Evolutionary conservation across 2,797 vertebrate species (phyloP).

Genomic region (Sebastes nivosus): DNA sequence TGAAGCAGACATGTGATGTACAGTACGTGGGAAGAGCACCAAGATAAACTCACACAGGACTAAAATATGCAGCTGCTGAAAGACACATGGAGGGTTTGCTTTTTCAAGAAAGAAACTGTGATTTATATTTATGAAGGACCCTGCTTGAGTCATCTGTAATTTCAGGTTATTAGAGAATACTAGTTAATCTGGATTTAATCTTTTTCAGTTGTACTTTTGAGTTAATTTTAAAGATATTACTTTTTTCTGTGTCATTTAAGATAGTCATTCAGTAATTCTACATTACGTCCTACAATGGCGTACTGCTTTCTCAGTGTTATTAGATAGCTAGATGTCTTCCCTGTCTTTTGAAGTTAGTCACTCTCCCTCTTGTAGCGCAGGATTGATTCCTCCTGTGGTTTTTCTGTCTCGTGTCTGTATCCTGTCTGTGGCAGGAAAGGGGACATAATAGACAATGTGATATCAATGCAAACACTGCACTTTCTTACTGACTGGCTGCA

Average conservation of each 20-base stretch:
- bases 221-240: neutral
- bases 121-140: neutral
- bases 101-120: conserved; percentile 12
- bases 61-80: conserved; percentile 36
- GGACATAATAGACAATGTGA: conserved; percentile 18
- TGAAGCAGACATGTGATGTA: conserved; percentile 49
- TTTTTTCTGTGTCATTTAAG: neutral
- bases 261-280: neutral
- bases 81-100: conserved; percentile 7
- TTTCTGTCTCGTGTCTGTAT: conserved; percentile 20
- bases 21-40: conserved; percentile 33
- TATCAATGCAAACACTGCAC: conserved; percentile 27
- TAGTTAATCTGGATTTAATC: conserved; percentile 9
- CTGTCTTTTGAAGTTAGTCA: conserved; percentile 5
- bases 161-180: neutral
- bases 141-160: neutral
- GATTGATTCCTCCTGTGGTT: conserved; percentile 23
- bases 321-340: neutral
- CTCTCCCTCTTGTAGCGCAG: neutral
- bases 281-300: neutral
- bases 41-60: conserved; percentile 25
- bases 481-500: conserved; percentile 25
- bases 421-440: conserved; percentile 38
- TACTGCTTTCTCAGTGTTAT: neutral
- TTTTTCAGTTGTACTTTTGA: conserved; percentile 15